Conservation (phyloP, 2,797 vertebrate species). For the Sphaeramia orbicularis region DNA sequence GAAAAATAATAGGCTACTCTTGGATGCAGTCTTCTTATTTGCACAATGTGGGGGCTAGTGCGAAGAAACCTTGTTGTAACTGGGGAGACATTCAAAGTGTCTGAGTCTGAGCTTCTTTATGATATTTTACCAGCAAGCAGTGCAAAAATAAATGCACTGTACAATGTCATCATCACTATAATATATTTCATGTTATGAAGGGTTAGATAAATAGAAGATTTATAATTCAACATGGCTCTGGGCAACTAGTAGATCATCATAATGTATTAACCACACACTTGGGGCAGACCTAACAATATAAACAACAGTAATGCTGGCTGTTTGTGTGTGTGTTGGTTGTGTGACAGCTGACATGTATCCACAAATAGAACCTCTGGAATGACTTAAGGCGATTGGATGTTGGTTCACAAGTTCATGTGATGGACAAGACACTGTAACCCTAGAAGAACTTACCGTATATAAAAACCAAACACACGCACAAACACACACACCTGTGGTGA, state of each 20-base stretch:
- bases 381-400: conserved; percentile 70
- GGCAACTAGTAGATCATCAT: background rate
- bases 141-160: background rate
- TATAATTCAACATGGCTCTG: background rate
- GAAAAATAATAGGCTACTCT: conserved; percentile 54
- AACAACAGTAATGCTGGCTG: conserved; percentile 22
- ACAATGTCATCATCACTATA: background rate
- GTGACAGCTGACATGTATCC: conserved; percentile 67
- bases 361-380: conserved; percentile 70
- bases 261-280: background rate
- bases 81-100: conserved; percentile 35
- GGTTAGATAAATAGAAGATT: conserved; percentile 11
- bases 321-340: conserved; percentile 39
- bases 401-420: conserved; percentile 49
- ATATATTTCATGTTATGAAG: background rate
- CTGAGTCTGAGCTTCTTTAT: conserved; percentile 25
- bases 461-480: conserved; percentile 26
- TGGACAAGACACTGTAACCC: conserved; percentile 61
- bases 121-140: conserved; percentile 10
- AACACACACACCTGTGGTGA: conserved; percentile 54
- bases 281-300: background rate
- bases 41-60: conserved; percentile 28
- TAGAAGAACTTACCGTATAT: conserved; percentile 54
- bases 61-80: conserved; percentile 57
- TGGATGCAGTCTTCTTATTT: conserved; percentile 46